Percentiles rank a stretch among this genome's conserved stretches.
Conservation (phyloP, 2,888 invertebrate genomes). For the Tenthredo scrophulariae region DNA sequence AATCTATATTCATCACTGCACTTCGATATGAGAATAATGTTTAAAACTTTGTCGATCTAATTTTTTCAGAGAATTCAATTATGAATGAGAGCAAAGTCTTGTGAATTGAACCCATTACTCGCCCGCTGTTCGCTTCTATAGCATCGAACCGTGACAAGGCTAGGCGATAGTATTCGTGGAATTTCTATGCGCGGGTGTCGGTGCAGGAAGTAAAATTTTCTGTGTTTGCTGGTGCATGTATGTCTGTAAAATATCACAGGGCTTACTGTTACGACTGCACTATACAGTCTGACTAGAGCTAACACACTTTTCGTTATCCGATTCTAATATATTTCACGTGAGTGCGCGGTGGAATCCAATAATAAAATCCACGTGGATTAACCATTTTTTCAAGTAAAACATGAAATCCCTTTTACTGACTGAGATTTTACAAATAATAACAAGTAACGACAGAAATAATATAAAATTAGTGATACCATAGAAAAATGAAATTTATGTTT, state of each 20-base stretch:
- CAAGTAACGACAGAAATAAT: background rate
- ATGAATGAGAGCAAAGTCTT: conserved; percentile 2
- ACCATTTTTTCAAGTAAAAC: conserved; percentile 20
- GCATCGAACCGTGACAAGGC: conserved; percentile 24
- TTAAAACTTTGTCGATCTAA: background rate
- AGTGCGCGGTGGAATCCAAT: background rate
- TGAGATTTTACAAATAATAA: background rate
- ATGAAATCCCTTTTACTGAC: conserved; percentile 6
- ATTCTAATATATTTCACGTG: conserved; percentile 13
- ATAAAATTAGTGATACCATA: background rate
- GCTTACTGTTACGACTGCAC: background rate
- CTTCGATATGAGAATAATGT: background rate
- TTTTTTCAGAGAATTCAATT: background rate
- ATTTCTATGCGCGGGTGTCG: conserved; percentile 18
- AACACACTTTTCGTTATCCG: conserved; percentile 37
- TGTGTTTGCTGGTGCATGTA: conserved; percentile 25
- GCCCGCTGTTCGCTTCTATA: background rate
- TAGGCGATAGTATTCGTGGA: background rate
- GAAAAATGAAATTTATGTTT: background rate
- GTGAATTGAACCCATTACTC: conserved; percentile 10
- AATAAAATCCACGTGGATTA: background rate
- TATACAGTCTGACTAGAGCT: conserved; percentile 2
- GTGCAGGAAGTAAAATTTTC: conserved; percentile 35
- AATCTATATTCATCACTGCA: background rate
- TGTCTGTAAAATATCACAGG: conserved; percentile 40